phyloP scores from a whole-genome alignment of 2,888 invertebrate species.

The Nomada flava region DNA sequence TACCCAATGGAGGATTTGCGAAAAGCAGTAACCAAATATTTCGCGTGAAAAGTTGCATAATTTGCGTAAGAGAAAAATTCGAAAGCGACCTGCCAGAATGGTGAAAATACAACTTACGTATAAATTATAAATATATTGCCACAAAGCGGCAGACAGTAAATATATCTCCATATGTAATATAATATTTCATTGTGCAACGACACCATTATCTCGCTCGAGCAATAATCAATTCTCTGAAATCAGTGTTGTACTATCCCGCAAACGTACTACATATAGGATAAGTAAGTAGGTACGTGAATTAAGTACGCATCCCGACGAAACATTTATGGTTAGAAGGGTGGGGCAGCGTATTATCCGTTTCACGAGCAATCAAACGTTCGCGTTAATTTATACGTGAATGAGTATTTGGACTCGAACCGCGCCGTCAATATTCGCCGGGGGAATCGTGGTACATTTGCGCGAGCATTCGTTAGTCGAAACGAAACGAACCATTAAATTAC shows the following conservation, averaged over 20 bases:
- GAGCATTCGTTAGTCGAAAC: slow-evolving; percentile 24
- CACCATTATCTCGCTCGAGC: neutral
- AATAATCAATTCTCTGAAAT: neutral
- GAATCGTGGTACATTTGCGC: slow-evolving; percentile 7
- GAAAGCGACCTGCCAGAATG: no score
- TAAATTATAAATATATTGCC: no score
- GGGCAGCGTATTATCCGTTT: neutral
- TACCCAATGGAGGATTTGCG: no score
- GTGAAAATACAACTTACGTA: no score
- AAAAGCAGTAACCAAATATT: no score
- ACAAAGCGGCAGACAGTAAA: no score
- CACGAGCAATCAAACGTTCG: slow-evolving; percentile 27
- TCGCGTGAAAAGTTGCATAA: no score
- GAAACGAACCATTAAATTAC: slow-evolving; percentile 51
- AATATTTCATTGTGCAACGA: neutral
- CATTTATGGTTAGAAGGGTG: neutral
- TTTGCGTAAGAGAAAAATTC: no score
- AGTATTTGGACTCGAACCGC: slow-evolving; percentile 17
- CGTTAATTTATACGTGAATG: slow-evolving; percentile 27
- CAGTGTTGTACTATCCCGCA: neutral
- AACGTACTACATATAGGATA: no score
- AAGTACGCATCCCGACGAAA: neutral
- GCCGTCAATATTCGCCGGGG: slow-evolving; percentile 35
- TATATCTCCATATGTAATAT: neutral
- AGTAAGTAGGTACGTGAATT: neutral